A percentile compares a stretch with the other conserved stretches of the same genome.
Conservation (phyloP, 2,797 vertebrate species). For the Paramormyrops hopkinsi region DNA sequence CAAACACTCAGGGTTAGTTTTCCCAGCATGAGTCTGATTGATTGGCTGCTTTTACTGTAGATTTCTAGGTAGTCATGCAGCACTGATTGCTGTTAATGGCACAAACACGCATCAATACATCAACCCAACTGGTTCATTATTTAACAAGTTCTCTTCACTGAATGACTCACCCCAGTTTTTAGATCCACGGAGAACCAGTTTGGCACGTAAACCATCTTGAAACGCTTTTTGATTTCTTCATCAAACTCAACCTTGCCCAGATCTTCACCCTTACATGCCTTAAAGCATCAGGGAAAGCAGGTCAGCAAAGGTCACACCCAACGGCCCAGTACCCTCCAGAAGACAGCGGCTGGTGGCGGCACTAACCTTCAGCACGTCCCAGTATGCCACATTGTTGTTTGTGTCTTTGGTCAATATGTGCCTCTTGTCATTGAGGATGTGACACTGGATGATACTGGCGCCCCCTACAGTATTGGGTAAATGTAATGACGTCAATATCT, state of each 20-base stretch:
- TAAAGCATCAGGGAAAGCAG: background rate
- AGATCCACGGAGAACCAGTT: conserved; percentile 99
- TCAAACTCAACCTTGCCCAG: conserved; percentile 97
- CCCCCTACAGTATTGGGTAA: conserved; percentile 63
- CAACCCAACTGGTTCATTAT: background rate
- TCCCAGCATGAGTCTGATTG: background rate
- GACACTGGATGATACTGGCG: conserved; percentile 97
- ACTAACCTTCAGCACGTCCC: conserved; percentile 93
- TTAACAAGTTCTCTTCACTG: background rate
- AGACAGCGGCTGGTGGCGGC: background rate
- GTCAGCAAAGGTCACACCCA: background rate
- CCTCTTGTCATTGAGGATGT: conserved; percentile 98
- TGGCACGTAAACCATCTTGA: conserved; percentile 99
- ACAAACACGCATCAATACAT: background rate
- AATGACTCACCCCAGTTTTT: conserved; percentile 90
- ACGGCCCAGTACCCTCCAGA: background rate
- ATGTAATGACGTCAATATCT: background rate
- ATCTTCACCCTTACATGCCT: conserved; percentile 98
- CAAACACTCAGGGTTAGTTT: background rate
- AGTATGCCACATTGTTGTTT: conserved; percentile 95
- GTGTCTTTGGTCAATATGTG: conserved; percentile 99
- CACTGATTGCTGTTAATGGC: background rate
- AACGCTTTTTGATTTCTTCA: conserved; percentile 96
- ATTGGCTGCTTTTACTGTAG: background rate
- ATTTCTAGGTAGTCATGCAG: background rate